phyloP scores from a whole-genome alignment of 2,888 invertebrate species.

The Tenthredo distinguenda region DNA sequence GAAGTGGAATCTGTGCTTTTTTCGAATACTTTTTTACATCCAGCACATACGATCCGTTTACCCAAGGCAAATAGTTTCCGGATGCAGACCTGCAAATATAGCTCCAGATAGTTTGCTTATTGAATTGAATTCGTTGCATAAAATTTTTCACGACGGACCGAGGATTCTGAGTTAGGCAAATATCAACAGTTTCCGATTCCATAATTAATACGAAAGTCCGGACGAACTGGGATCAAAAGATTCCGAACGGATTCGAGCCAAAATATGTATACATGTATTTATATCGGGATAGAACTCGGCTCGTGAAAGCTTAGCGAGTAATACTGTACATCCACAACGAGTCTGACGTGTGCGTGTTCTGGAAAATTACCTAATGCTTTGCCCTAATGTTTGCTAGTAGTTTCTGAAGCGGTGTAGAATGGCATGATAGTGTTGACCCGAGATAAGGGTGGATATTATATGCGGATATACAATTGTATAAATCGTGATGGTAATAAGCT shows the following conservation, averaged over 20 bases:
- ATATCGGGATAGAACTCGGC: not conserved
- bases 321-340: not conserved
- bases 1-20: not conserved
- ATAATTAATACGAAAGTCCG: not conserved
- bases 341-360: not conserved
- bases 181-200: not conserved
- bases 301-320: not conserved
- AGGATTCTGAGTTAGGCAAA: not conserved
- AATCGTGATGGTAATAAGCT: not conserved
- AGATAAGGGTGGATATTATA: not conserved
- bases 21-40: not conserved
- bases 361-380: conserved; percentile 14
- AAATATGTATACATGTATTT: not conserved
- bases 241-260: not conserved
- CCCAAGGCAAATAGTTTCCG: not conserved
- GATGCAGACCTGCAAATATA: not conserved
- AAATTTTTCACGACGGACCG: not conserved
- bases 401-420: not conserved
- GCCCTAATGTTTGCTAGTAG: not conserved
- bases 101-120: not conserved
- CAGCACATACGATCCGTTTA: not conserved
- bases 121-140: not conserved
- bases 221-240: not conserved
- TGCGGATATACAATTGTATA: not conserved
- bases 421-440: not conserved